Evolutionary conservation across 1,140 invertebrate species (phyloP).

Genomic region (Zaprionus inermis): DNA sequence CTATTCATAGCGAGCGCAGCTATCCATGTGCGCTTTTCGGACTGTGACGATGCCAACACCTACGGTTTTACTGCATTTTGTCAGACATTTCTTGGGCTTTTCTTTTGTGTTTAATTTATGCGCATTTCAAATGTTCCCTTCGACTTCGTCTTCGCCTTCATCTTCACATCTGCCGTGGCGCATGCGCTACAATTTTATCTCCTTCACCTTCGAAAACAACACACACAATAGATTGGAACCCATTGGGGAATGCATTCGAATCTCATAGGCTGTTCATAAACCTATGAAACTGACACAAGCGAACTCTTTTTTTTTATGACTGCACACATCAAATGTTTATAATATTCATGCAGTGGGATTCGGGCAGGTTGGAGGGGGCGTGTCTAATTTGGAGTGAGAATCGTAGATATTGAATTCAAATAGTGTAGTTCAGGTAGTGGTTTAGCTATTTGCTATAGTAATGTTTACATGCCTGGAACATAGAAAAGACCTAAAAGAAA

Average conservation of each 20-base stretch:
- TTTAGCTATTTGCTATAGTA: too few relatives aligned
- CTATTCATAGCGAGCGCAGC: background rate
- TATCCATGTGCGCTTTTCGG: slow-evolving; percentile 7
- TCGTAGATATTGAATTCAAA: background rate
- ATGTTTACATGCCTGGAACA: too few relatives aligned
- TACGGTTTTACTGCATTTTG: slow-evolving; percentile 58
- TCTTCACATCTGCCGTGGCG: slow-evolving; percentile 44
- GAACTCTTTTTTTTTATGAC: slow-evolving; percentile 54
- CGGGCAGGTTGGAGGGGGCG: background rate
- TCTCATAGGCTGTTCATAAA: slow-evolving; percentile 21
- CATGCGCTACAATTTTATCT: slow-evolving; percentile 63
- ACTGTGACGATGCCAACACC: slow-evolving; percentile 68
- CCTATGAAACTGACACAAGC: slow-evolving; percentile 37
- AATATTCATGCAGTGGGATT: slow-evolving; percentile 1
- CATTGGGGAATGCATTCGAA: slow-evolving; percentile 6
- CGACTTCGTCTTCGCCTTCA: background rate
- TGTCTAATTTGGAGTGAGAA: background rate
- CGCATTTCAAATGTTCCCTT: slow-evolving; percentile 53
- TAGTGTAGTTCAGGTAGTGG: background rate
- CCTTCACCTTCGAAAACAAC: background rate
- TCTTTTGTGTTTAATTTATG: slow-evolving; percentile 63
- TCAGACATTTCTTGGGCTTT: slow-evolving; percentile 30
- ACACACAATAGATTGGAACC: slow-evolving; percentile 12
- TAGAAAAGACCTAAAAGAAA: too few relatives aligned
- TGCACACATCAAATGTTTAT: slow-evolving; percentile 54